Percentiles rank a stretch among this genome's conserved stretches.
Conservation (phyloP, 1,140 invertebrate species). For the Globodera ellingtonae region DNA sequence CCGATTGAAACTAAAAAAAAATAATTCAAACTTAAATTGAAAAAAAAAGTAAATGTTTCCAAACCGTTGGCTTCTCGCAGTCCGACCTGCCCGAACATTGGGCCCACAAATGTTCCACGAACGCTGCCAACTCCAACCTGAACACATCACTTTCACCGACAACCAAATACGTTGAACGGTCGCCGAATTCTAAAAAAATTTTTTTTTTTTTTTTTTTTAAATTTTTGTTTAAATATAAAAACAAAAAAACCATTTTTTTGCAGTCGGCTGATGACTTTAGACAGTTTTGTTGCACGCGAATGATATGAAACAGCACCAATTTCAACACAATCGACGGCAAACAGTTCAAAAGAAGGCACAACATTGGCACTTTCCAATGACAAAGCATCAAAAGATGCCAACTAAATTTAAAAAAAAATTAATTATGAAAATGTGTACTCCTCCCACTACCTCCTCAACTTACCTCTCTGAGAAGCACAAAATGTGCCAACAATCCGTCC, state of each 20-base stretch:
- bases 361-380: background rate
- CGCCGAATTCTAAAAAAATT: background rate
- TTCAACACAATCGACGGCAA: background rate
- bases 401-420: background rate
- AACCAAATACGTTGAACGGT: slow-evolving; percentile 11
- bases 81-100: background rate
- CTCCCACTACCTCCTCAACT: background rate
- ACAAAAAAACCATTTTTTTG: slow-evolving; percentile 4
- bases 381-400: background rate
- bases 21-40: background rate
- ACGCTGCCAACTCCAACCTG: slow-evolving; percentile 1
- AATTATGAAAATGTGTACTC: background rate
- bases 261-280: background rate
- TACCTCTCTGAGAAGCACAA: background rate
- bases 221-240: background rate
- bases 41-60: background rate
- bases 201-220: background rate
- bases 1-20: background rate
- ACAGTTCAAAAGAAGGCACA: background rate
- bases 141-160: slow-evolving; percentile 1
- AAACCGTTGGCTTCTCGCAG: background rate
- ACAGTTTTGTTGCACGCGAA: background rate
- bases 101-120: background rate
- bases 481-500: slow-evolving; percentile 22
- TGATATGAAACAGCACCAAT: background rate